phyloP scores from a whole-genome alignment of 2,888 invertebrate genomes.

The Oegoconia quadripuncta region DNA sequence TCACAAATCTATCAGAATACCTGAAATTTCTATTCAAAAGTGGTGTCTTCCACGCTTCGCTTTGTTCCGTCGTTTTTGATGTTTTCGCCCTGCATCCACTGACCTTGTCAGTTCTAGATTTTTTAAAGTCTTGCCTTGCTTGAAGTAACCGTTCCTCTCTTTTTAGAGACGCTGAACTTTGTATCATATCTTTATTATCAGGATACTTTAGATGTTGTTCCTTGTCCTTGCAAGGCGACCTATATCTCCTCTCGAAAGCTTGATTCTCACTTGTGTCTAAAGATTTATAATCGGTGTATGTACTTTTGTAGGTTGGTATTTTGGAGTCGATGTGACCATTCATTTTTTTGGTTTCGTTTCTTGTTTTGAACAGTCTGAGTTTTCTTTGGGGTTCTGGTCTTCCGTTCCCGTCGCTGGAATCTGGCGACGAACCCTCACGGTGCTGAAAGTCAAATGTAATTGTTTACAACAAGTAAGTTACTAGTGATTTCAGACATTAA shows the following conservation, averaged over 20 bases:
- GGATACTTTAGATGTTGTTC: constrained; percentile 66
- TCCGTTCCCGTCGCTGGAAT: constrained; percentile 76
- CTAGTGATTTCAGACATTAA: too few species aligned
- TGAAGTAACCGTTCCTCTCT: constrained; percentile 72
- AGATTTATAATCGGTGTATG: constrained; percentile 60
- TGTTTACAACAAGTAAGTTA: not conserved
- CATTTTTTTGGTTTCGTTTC: constrained; percentile 83
- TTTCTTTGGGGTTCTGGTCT: constrained; percentile 75
- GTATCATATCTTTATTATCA: constrained; percentile 63
- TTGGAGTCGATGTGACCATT: constrained; percentile 54
- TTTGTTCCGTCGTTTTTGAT: constrained; percentile 60
- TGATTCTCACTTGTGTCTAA: constrained; percentile 55
- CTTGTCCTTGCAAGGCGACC: constrained; percentile 65
- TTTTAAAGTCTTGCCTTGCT: constrained; percentile 69
- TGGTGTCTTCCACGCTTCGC: constrained; percentile 70
- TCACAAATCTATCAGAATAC: constrained; percentile 70
- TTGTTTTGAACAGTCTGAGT: constrained; percentile 85
- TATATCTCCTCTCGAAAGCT: constrained; percentile 63
- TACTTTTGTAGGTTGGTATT: constrained; percentile 45
- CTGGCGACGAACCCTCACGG: constrained; percentile 78
- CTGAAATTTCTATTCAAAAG: constrained; percentile 68
- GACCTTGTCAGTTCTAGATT: constrained; percentile 68
- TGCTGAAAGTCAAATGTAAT: constrained; percentile 36
- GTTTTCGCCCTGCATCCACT: constrained; percentile 72
- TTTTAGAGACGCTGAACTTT: constrained; percentile 60